Conservation (phyloP, 2,113 vertebrate species). For the Pelecanus crispus region DNA sequence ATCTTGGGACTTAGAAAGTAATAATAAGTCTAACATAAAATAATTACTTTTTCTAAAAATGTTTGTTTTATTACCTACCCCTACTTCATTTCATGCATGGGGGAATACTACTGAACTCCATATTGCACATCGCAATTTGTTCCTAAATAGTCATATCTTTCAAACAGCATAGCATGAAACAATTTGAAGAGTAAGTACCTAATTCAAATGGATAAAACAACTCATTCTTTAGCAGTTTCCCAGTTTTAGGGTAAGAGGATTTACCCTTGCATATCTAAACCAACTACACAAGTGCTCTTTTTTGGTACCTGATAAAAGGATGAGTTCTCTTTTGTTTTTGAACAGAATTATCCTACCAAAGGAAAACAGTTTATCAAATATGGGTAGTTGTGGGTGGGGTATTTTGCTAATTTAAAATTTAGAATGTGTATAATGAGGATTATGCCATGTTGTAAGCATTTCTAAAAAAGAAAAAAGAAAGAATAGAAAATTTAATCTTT, state of each 20-base stretch:
- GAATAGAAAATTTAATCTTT: background rate
- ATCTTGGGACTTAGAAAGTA: background rate
- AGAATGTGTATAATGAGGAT: background rate
- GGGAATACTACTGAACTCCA: constrained; percentile 7
- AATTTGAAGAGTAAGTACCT: background rate
- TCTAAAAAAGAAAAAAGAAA: background rate
- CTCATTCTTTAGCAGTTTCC: constrained; percentile 13
- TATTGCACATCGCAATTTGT: background rate
- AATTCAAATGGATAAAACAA: constrained; percentile 20
- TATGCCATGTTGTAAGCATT: background rate
- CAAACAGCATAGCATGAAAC: background rate
- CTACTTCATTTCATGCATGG: constrained; percentile 47
- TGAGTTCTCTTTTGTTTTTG: constrained; percentile 7
- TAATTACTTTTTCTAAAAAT: constrained; percentile 33
- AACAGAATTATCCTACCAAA: background rate
- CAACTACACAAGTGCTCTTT: background rate
- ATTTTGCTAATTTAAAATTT: background rate
- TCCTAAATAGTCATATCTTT: constrained; percentile 24
- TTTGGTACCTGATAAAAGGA: background rate
- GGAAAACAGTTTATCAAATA: constrained; percentile 4
- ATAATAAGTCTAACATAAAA: constrained; percentile 6
- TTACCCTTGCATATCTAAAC: constrained; percentile 25
- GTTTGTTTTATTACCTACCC: constrained; percentile 23
- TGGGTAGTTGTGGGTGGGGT: background rate
- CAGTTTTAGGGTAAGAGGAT: constrained; percentile 38